Base-by-base conservation (phyloP, 2,113 vertebrate species). In the Microcebus lehilahytsara region DNA sequence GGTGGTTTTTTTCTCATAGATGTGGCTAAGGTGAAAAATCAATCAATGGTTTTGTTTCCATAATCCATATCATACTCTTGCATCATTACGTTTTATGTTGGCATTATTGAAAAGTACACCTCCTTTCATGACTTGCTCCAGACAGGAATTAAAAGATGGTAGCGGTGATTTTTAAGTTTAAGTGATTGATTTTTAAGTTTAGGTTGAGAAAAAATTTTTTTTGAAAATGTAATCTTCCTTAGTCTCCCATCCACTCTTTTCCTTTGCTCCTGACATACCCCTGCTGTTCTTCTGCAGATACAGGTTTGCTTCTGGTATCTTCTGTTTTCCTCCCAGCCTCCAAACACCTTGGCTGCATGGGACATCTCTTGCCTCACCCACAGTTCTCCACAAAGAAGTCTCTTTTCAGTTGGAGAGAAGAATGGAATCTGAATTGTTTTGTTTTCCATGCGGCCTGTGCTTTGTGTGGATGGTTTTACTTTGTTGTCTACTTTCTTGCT, bases 171-270 rank as follows among this genome's bases (percentile, higher is more conserved):
- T 56, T 56, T 56, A 56, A 56, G 53, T 56, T 56, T 56, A 56
- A 17, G 53, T 14, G 12, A 11, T 22, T 83, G 62, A 66, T 37
- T 89, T 96, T 85, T 92, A n/a, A 23, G 46, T 80, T 91, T 58
- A 49, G n/a, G 25, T 5, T 7, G 30, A 72, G 30, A 69, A 58
- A 34, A 85, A 25, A 58, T 62, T 60, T 60, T 22, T 19, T 92
- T 88, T 58, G 77, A 58, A 84, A 80, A 94, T 11, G 3, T 2
- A 19, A 5, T 85, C 64, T 87, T 46, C 16, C 4, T 7, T 8
- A 3, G 9, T 51, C 46, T 37, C n/a, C 53, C 0, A 0, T 23
- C 13, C 12, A 9, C 34, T 13, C 34, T 88, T 49, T 56, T 22
- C 42, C 30, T 90, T 79, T 22, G 16, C 42, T 77, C 80, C 17